Evolutionary conservation across 2,888 invertebrate species (phyloP), one percentile per base, ranked within the genome.

Genomic region (Polydesmus complanatus): DNA sequence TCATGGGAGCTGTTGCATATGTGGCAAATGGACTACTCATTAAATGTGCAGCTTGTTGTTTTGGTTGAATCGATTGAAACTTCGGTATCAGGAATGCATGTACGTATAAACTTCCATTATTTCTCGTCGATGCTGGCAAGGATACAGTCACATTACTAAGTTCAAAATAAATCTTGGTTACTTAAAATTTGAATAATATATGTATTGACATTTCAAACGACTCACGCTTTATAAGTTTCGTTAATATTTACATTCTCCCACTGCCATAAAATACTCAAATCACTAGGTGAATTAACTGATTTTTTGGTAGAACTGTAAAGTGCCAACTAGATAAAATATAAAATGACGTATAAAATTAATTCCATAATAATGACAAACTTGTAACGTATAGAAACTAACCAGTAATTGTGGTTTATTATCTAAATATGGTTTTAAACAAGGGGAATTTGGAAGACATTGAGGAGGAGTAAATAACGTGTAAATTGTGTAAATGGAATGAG

Each of bases 31-130:
- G 78, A 47, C 82, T 82, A 78, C 78, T 78, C 64, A 80, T 76
- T 27, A 84, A 75, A 27, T 81, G 57, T n/a, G 54, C 58, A 18
- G 54, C 58, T 25, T 51, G 25, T 49, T 25, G 5, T 1, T 58
- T 58, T 27, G 53, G 18, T 14, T 53, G 58, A 26, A 58, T 58
- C 25, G 53, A 11, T 14, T 53, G 58, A 26, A 58, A 54, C 52
- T 61, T 62, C 2, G 76, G 80, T 21, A 83, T 79, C 47, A 88
- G 70, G 55, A 85, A 79, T 1, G 86, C 81, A 73, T 91, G 88
- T 70, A 92, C 79, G 70, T 79, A 86, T 54, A 95, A 72, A 3
- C 87, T 86, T 1, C 94, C 95, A 78, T 95, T 95, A 61, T 83
- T 81, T 18, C 86, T 78, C 0, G 87, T 88, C 72, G 81, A 81